A percentile compares a stretch with the other conserved stretches of the same genome.
These are phyloP conservation scores for Nematolebias whitei DNA, from an alignment of 2,113 vertebrate species.

Conservation along the genomic window DNA sequence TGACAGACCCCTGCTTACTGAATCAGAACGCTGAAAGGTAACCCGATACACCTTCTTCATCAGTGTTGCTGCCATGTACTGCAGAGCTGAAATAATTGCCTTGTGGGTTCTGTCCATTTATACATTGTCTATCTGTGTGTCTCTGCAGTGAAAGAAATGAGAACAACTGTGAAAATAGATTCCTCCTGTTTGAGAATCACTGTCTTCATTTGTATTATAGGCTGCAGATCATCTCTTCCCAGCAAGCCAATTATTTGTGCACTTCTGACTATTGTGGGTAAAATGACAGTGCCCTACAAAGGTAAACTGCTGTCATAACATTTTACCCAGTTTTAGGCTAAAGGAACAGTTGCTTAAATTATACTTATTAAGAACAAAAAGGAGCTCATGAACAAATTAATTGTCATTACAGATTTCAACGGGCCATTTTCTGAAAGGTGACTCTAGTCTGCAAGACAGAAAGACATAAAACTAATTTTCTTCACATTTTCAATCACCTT, in stretches of 20 bases:
- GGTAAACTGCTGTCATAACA: constrained; percentile 18
- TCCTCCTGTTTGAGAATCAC: constrained; percentile 52
- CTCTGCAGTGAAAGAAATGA: constrained; percentile 26
- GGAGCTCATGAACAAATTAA: constrained; percentile 22
- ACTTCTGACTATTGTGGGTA: constrained; percentile 13
- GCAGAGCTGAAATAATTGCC: constrained; percentile 63
- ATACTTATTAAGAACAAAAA: constrained; percentile 14
- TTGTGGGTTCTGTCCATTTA: constrained; percentile 54
- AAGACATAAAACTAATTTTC: constrained; percentile 35
- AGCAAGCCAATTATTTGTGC: constrained; percentile 14
- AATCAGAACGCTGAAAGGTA: constrained; percentile 56
- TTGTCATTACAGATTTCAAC: constrained; percentile 6
- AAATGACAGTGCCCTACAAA: constrained; percentile 2
- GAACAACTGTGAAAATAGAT: constrained; percentile 23
- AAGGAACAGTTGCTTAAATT: constrained; percentile 5
- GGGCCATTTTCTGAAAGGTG: constrained; percentile 16
- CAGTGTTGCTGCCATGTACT: constrained; percentile 47
- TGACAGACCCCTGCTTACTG: constrained; percentile 55
- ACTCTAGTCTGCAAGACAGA: constrained; percentile 19
- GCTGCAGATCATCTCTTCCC: constrained; percentile 25
- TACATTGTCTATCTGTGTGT: constrained; percentile 54
- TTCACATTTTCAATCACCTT: constrained; percentile 38
- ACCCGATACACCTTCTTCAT: constrained; percentile 55
- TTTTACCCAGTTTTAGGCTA: constrained; percentile 13
- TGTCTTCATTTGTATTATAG: constrained; percentile 39